Percentiles rank a stretch among this genome's conserved stretches.
Conservation (phyloP, 2,113 vertebrate species). For the Megaleporinus macrocephalus region DNA sequence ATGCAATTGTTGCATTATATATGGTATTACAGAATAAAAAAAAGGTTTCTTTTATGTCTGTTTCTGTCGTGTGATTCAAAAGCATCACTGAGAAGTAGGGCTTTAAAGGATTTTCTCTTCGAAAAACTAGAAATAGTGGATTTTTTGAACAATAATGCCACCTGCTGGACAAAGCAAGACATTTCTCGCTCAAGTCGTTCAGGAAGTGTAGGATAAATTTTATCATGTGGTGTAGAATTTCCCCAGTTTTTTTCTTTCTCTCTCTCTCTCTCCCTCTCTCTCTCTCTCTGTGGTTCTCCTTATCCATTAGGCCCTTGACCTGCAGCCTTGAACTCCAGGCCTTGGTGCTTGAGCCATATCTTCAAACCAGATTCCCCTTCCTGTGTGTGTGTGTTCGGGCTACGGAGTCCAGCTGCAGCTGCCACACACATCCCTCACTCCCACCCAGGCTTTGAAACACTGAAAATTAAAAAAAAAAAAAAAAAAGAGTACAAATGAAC, state of each 20-base stretch:
- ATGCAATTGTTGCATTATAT: conserved; percentile 99
- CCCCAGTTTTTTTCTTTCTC: not conserved
- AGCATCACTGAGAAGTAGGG: not conserved
- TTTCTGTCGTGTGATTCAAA: conserved; percentile 24
- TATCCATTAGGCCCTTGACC: conserved; percentile 61
- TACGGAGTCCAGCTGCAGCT: conserved; percentile 44
- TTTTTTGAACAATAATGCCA: conserved; percentile 45
- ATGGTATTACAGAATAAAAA: conserved; percentile 95
- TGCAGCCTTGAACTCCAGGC: conserved; percentile 71
- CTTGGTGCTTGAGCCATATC: conserved; percentile 52
- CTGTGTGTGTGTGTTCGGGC: conserved; percentile 51
- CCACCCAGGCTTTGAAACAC: conserved; percentile 22
- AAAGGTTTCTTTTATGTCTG: conserved; percentile 87
- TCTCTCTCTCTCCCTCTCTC: conserved; percentile 2
- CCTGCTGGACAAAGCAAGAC: conserved; percentile 62
- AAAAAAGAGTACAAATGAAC: conserved; percentile 21
- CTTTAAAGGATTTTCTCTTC: not conserved
- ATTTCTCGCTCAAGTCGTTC: conserved; percentile 13
- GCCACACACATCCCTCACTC: conserved; percentile 38
- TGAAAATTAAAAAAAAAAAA: conserved; percentile 35
- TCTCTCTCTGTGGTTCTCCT: conserved; percentile 35
- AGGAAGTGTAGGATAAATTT: not conserved
- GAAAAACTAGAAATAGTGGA: not conserved
- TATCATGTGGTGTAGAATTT: conserved; percentile 13
- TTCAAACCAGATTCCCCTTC: conserved; percentile 45